Evolutionary conservation across 2,888 invertebrate genomes (phyloP).

Genomic region (Patella depressa): DNA sequence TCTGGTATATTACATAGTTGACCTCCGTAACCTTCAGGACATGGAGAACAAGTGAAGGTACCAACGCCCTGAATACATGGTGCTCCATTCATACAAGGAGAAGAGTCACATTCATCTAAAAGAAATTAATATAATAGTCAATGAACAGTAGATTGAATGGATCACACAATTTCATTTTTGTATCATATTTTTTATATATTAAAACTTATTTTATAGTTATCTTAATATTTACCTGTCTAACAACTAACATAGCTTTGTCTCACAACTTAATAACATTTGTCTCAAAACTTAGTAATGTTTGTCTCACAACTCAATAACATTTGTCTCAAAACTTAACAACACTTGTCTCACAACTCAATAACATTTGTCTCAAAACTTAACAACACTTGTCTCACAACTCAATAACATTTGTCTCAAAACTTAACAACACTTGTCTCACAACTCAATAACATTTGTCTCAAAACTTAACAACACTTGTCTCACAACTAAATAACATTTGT

Average conservation of each 20-base stretch:
- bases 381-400: not conserved
- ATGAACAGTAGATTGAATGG: not conserved
- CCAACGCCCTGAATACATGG: slow-evolving; percentile 41
- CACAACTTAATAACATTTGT: slow-evolving; percentile 77
- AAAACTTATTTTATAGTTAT: too few relatives aligned
- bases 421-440: too few relatives aligned
- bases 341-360: slow-evolving; percentile 23
- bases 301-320: slow-evolving; percentile 80
- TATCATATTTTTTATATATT: too few relatives aligned
- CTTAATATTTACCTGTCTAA: too few relatives aligned
- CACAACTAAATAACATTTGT: slow-evolving; percentile 58
- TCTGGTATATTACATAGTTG: slow-evolving; percentile 28
- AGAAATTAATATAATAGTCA: slow-evolving; percentile 6
- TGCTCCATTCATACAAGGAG: slow-evolving; percentile 54
- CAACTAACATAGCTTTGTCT: slow-evolving; percentile 71
- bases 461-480: too few relatives aligned
- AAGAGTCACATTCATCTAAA: slow-evolving; percentile 48
- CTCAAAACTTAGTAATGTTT: slow-evolving; percentile 36
- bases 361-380: slow-evolving; percentile 80
- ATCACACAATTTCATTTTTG: too few relatives aligned
- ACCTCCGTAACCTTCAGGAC: slow-evolving; percentile 62
- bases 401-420: too few relatives aligned
- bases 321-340: too few relatives aligned
- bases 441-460: too few relatives aligned
- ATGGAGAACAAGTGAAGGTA: slow-evolving; percentile 42